These are phyloP conservation scores for Pollenia griseotomentosa DNA, from an alignment of 2,888 invertebrate genomes.

Conservation along the genomic window DNA sequence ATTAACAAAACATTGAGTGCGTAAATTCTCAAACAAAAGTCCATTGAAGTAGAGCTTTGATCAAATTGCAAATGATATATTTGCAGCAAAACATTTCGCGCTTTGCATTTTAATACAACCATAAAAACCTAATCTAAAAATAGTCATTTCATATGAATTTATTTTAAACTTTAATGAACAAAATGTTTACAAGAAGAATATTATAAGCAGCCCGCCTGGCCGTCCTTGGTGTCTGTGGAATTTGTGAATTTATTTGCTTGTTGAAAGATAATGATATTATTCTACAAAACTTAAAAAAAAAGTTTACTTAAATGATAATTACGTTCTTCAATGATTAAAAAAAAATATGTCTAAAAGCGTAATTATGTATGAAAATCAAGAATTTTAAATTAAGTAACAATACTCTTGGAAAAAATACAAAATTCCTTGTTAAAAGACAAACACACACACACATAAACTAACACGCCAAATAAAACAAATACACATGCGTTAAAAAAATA, in stretches of 20 bases:
- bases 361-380: constrained; percentile 21
- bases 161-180: not conserved
- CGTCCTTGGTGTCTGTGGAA: not conserved
- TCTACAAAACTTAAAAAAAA: not conserved
- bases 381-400: constrained; percentile 30
- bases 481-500: constrained; percentile 17
- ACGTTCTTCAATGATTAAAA: not conserved
- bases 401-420: constrained; percentile 18
- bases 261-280: no score
- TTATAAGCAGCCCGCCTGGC: not conserved
- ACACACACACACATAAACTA: not conserved
- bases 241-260: not conserved
- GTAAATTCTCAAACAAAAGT: no score
- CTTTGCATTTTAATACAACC: not conserved
- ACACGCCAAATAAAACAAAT: not conserved
- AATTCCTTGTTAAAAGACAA: constrained; percentile 24
- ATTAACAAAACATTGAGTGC: no score
- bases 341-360: constrained; percentile 3
- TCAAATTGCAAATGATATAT: not conserved
- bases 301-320: constrained; percentile 8
- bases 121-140: not conserved
- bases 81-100: not conserved
- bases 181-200: not conserved
- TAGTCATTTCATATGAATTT: not conserved
- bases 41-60: not conserved